Percentiles rank a stretch among this genome's conserved stretches.
phyloP scores from a whole-genome alignment of 2,888 invertebrate species.

The Mechanitis messenoides region DNA sequence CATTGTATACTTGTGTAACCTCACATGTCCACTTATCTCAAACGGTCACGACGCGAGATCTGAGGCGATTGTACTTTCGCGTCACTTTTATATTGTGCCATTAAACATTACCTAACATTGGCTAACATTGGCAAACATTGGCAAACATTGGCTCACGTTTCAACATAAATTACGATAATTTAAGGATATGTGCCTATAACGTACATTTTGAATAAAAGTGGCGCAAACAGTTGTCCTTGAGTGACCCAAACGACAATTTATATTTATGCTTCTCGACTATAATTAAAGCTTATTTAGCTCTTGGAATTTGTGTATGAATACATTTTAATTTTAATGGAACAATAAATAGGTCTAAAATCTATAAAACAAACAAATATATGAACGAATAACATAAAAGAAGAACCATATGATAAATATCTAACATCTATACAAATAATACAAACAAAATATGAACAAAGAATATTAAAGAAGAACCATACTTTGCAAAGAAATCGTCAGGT shows the following conservation, averaged over 20 bases:
- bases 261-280: slow-evolving; percentile 22
- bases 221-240: slow-evolving; percentile 13
- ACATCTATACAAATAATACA: too few relatives aligned
- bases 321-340: slow-evolving; percentile 11
- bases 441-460: too few relatives aligned
- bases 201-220: slow-evolving; percentile 17
- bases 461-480: not conserved
- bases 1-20: slow-evolving; percentile 39
- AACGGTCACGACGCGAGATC: slow-evolving; percentile 54
- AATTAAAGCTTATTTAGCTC: slow-evolving; percentile 16
- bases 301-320: slow-evolving; percentile 16
- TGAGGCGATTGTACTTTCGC: slow-evolving; percentile 46
- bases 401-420: not conserved
- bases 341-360: slow-evolving; percentile 3
- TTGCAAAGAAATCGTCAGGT: not conserved
- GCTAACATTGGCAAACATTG: slow-evolving; percentile 34
- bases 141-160: slow-evolving; percentile 35
- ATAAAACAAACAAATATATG: not conserved
- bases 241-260: slow-evolving; percentile 20
- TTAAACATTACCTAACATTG: slow-evolving; percentile 37
- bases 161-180: slow-evolving; percentile 35
- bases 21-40: slow-evolving; percentile 60
- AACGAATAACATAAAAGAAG: too few relatives aligned
- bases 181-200: slow-evolving; percentile 18
- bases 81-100: slow-evolving; percentile 55